Evolutionary conservation across 1,140 invertebrate species (phyloP), one percentile per base, ranked within the genome.

Genomic region (Drepana arcuata): DNA sequence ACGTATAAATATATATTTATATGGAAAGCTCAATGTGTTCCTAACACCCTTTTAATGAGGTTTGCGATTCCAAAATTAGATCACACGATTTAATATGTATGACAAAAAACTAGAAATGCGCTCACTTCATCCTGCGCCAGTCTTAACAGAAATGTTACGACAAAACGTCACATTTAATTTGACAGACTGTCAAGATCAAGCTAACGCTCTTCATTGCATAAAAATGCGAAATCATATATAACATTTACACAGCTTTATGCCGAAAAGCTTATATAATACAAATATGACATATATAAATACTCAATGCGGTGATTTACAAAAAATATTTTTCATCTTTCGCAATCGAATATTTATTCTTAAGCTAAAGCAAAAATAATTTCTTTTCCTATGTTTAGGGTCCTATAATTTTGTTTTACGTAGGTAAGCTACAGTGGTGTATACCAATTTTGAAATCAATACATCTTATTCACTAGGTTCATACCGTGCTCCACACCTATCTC

Each of bases 351-450:
- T 55, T 66, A 68, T 73, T 63, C 53, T 39, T 51, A 77, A 74
- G 75, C 78, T 62, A 74, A 80, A 78, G 77, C 74, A 79, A 78
- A 78, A 78, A 82, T 82, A 78, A 77, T 68, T 60, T 78, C 63
- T 77, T 65, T 61, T 44, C 48, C 55, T 79, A 69, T 65, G 59
- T 45, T 53, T 74, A 74, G 55, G 53, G 52, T 59, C 46, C 49
- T 69, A 69, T 62, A 41, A 47, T 36, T 30, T 37, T 40, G 34
- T 49, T 51, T 57, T n/a, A 53, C 31, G 29, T 40, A 59, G 48
- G 48, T 67, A 66, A 41, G 31, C 54, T 71, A 71, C 53, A 31
- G 34, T 38, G 35, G 43, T 39, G 34, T 41, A 50, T 42, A 25
- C 34, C 9, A 41, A 26, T 41, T 39, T 35, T 33, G 32, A 51